Evolutionary conservation across 1,140 invertebrate species (phyloP), one percentile per base, ranked within the genome.

Genomic region (Tetragonula clypearis): DNA sequence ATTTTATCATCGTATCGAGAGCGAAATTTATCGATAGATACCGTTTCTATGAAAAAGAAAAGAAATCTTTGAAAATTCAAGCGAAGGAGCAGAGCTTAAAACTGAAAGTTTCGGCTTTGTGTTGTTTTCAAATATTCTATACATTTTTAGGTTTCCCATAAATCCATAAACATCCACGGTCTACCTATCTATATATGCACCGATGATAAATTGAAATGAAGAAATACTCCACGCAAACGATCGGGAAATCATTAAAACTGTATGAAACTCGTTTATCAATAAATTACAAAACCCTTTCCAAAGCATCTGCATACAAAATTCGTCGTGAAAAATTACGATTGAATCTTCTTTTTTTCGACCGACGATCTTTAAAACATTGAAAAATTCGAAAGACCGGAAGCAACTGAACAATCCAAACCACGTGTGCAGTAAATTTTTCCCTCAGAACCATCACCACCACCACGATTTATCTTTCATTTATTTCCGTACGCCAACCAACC

Each of bases 221-320:
- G 35, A 4, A 35, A 35, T 30, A 30, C 30, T 30, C 30, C 1
- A 30, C 30, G 30, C 30, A 30, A 41, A 0, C 35, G 35, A 41
- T 41, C 5, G 41, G 6, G 0, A 41, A 41, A 41, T 41, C 41
- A 6, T 41, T 6, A 41, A 41, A 41, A 41, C 8, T 62, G 23
- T 3, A 62, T 9, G 1, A 62, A 62, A 62, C 12, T 12, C 21
- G 9, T 62, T 30, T 12, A 0, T 14, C 23, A 62, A n/a, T 62
- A 14, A n/a, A 62, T n/a, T 14, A 12, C 0, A n/a, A n/a, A n/a
- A 62, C 14, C 11, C 60, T 0, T 14, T 12, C 12, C 6, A 15
- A 66, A 17, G 14, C 15, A 6, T 26, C 1, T 4, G 2, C 26
- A 65, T 15, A 26, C 14, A 65, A 65, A n/a, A 30, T 30, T 30